Base-by-base conservation (phyloP, 2,797 vertebrate genomes). In the Tenualosa ilisha region DNA sequence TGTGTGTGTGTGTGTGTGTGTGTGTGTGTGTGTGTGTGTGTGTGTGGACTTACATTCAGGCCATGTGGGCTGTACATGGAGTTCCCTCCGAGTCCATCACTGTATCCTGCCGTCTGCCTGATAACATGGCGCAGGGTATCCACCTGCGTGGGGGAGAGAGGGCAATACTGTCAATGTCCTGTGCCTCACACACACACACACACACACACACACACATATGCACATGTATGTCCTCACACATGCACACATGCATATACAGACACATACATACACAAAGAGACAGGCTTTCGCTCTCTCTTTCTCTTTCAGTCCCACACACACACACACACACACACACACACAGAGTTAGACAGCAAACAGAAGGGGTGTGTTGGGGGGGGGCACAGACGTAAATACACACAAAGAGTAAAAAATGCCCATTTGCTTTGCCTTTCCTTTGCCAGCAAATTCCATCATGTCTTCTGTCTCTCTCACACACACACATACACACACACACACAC, bases 21-120 rank as follows among this genome's bases (percentile, higher is more conserved):
- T 37, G 26, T 51, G 81, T 82, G 46, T 51, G 65, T 37, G 65
- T 72, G 31, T 40, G 31, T 72, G 31, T 68, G 49, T 63, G 20
- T 81, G 63, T 82, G 46, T 49, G 20, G 93, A 98, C 98, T 99
- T 95, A 99, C 98, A 94, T 97, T 98, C 95, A 99, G 95, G 95
- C 97, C 96, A 93, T 98, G 98, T 96, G 97, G 97, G 97, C 97
- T 99, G 92, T 98, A 99, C 96, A 99, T 97, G 83, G 97, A 95
- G 94, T 97, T 98, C 90, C 96, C 96, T 95, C 97, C 96, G 84
- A 99, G 95, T 94, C 96, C 95, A 95, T 99, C 98, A 99, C 94
- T 99, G 98, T 99, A 99, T 98, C 98, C 98, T 97, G 97, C 98
- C 96, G 98, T 99, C 98, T 99, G 98, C 99, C 97, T 99, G 98